Base-by-base conservation (phyloP, 2,888 invertebrate species). In the Congeria kusceri region DNA sequence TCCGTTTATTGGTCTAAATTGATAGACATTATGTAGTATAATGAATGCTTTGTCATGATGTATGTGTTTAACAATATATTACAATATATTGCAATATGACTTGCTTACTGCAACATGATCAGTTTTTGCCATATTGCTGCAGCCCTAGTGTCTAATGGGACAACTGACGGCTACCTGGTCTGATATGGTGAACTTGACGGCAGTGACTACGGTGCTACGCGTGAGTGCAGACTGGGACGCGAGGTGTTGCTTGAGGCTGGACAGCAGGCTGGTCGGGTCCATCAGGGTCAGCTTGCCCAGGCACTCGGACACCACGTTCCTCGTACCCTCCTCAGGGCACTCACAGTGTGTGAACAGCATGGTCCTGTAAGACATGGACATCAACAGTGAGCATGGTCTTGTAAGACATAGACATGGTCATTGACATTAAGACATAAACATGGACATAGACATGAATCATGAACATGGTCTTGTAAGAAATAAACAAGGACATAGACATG, bases 251-350 rank as follows among this genome's bases (percentile, higher is more conserved):
- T 91, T 90, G 77, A 99, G 94, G 89, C 96, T 96, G n/a, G 98
- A 97, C 88, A 99, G 94, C 68, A 99, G 95, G 82, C 96, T 96
- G 69, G 95, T 95, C 0, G 99, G 99, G 94, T 99, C 98, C 74
- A 99, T 96, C 65, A 99, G 95, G 47, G 99, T 99, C 73, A 99
- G 95, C 94, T 99, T 99, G 18, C 95, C 99, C 85, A 99, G 95
- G 93, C 99, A 99, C 94, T 99, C 99, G 0, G 99, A 98, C 1
- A 99, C 99, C 5, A 99, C 99, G 94, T 99, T 99, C 77, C 99
- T 95, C 9, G 99, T 99, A 53, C 99, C 99, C 94, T 99, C 99
- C 94, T 99, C 99, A 0, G 96, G 96, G 92, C 98, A 99, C 93
- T 98, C 98, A 89, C 99, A 98, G 92, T 99, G 98, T 89, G 96